Evolutionary conservation across 2,113 vertebrate genomes (phyloP), one percentile per base, ranked within the genome.

Genomic region (Bubo scandiacus): DNA sequence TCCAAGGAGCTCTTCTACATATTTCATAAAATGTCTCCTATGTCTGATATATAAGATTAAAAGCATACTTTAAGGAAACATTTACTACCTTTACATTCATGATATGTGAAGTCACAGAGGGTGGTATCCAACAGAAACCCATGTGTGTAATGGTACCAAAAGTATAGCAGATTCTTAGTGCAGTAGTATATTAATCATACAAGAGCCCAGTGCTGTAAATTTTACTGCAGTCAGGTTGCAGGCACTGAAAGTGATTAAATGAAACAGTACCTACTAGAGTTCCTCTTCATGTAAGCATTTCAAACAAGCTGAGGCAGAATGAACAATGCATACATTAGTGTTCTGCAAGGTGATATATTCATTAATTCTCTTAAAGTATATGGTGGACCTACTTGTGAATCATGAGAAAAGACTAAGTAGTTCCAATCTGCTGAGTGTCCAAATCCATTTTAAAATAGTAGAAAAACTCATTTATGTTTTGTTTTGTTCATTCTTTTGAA

Each of bases 201-300:
- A 40, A 93, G 49, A 73, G 36, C 13, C 21, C 52, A 51, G 32
- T 45, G 90, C 80, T 92, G 72, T 97, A 90, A 96, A 95, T 94
- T 91, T 96, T 92, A 82, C 75, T 45, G 25, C 68, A 85, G 65
- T 95, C 59, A 83, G 45, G 51, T 62, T 90, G 91, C 84, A 95
- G 66, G 79, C 91, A 78, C 45, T 85, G 81, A 71, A 96, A 90
- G 52, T 78, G 71, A 88, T 96, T 93, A 92, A 93, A 81, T 70
- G 93, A 97, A 97, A 80, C 94, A 95, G 92, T 84, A 94, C 66
- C 49, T 92, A 84, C 65, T 94, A 94, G 91, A 93, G 80, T 68
- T 94, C 61, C 21, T 92, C 42, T 82, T 92, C 62, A 54, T 57
- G 78, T 73, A 92, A 81, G 95, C 96, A 81, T 97, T 94, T 95